Evolutionary conservation across 1,140 invertebrate genomes (phyloP).

Genomic region (Sweltsa coloradensis): DNA sequence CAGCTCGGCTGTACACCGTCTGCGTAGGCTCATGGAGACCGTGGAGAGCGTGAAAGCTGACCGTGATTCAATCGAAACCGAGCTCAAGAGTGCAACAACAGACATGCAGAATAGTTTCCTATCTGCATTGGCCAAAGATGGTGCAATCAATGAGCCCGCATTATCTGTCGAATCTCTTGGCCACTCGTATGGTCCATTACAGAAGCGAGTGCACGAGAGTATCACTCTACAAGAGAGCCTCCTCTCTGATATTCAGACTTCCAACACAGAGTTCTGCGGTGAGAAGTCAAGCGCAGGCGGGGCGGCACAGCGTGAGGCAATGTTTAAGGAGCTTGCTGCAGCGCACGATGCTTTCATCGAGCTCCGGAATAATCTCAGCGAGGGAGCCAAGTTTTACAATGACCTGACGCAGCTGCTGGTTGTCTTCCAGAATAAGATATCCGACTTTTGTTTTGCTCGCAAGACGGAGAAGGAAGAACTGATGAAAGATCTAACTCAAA

Average conservation of each 20-base stretch:
- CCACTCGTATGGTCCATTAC: conserved; percentile 65
- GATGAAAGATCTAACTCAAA: conserved; percentile 75
- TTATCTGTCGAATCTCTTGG: conserved; percentile 66
- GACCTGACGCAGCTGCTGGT: conserved; percentile 89
- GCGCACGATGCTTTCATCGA: conserved; percentile 88
- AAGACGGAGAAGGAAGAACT: conserved; percentile 98
- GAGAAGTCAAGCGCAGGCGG: conserved; percentile 55
- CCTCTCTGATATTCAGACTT: conserved; percentile 60
- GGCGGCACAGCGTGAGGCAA: conserved; percentile 47
- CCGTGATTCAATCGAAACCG: conserved; percentile 75
- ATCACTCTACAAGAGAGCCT: conserved; percentile 65
- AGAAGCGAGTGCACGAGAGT: conserved; percentile 67
- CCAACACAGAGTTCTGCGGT: conserved; percentile 59
- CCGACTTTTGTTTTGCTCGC: conserved; percentile 96
- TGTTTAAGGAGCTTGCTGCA: conserved; percentile 73
- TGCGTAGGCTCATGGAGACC: conserved; percentile 71
- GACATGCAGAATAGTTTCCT: conserved; percentile 82
- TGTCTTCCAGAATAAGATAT: conserved; percentile 94
- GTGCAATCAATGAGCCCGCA: conserved; percentile 75
- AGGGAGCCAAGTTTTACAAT: conserved; percentile 98
- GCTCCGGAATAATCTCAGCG: conserved; percentile 77
- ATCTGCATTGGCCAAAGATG: conserved; percentile 65
- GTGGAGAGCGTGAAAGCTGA: conserved; percentile 82
- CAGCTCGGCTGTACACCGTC: conserved; percentile 45
- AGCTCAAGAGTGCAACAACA: conserved; percentile 68